phyloP scores from a whole-genome alignment of 2,113 vertebrate genomes.

The Trematocara nigrifrons region DNA sequence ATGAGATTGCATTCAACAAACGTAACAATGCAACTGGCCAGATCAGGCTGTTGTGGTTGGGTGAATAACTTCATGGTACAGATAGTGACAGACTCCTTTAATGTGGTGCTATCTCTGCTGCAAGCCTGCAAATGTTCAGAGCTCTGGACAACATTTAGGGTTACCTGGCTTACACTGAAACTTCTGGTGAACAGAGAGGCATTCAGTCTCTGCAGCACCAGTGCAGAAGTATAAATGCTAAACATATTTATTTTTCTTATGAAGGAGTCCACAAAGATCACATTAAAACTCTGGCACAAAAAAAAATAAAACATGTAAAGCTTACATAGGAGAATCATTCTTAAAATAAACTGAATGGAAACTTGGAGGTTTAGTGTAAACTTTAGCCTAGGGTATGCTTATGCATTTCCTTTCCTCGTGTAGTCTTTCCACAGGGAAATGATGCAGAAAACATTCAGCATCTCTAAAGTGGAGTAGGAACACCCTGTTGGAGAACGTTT shows the following conservation, averaged over 20 bases:
- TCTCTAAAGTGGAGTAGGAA: not conserved
- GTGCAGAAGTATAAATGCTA: not conserved
- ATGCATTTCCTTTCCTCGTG: not conserved
- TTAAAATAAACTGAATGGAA: not conserved
- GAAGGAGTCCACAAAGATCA: not conserved
- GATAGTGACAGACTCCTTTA: not conserved
- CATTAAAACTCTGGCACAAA: not conserved
- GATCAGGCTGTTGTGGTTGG: not conserved
- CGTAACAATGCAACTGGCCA: not conserved
- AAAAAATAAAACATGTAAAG: not conserved
- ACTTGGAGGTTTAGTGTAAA: not conserved
- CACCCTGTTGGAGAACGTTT: not conserved
- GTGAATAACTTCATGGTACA: not conserved
- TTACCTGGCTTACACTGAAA: not conserved
- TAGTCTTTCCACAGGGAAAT: not conserved
- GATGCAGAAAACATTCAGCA: not conserved
- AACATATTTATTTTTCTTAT: not conserved
- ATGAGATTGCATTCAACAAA: not conserved
- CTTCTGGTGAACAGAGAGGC: not conserved
- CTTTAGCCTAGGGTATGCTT: not conserved
- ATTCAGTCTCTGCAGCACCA: not conserved
- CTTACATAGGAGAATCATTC: not conserved
- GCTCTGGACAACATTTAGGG: constrained; percentile 24
- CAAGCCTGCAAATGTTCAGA: not conserved
- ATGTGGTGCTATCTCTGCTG: not conserved